Evolutionary conservation across 1,140 invertebrate species (phyloP), one percentile per base, ranked within the genome.

Genomic region (Apolygus lucorum): DNA sequence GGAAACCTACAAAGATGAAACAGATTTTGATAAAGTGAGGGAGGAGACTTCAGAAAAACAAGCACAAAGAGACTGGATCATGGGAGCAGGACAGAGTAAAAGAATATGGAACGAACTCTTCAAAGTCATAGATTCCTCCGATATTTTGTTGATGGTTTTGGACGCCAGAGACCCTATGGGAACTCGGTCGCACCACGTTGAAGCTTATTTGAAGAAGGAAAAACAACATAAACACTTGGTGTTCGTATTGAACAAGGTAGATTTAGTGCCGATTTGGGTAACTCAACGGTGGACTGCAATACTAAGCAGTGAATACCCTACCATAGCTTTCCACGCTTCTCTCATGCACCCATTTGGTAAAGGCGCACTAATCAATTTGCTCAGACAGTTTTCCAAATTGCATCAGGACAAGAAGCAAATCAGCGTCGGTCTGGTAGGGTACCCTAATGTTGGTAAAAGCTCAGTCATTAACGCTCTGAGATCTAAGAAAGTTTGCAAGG

Each of bases 41-140:
- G 88, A 96, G 76, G 92, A 98, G 22, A 72, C 86, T 69, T 87
- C 95, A 4, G 84, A 91, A 0, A 86, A 83, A 75, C 86, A 89
- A 74, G 82, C 85, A 0, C 85, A 85, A 52, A 84, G 91, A 69
- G 90, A 92, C 75, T 92, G 91, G 89, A 86, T 95, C 1, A 95
- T 95, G 86, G 86, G 83, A 64, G 93, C 93, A 28, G 98, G 97
- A 1, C 93, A 96, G 78, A 98, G 95, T 75, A 96, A 88, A 82
- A 84, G 98, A 74, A 97, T 99, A 76, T 99, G 98, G 97, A 97
- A 96, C 83, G 98, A 99, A 80, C 79, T 99, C 4, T 98, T 99
- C 78, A 99, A 99, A 86, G 96, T 99, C 11, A 90, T 99, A 63
- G 98, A 99, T 80, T 99, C 96, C 8, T 97, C 96, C 1, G 97